A percentile compares a stretch with the other conserved stretches of the same genome.
Evolutionary conservation across 2,888 invertebrate species (phyloP).

Genomic region (Lithophane semibrunnea): DNA sequence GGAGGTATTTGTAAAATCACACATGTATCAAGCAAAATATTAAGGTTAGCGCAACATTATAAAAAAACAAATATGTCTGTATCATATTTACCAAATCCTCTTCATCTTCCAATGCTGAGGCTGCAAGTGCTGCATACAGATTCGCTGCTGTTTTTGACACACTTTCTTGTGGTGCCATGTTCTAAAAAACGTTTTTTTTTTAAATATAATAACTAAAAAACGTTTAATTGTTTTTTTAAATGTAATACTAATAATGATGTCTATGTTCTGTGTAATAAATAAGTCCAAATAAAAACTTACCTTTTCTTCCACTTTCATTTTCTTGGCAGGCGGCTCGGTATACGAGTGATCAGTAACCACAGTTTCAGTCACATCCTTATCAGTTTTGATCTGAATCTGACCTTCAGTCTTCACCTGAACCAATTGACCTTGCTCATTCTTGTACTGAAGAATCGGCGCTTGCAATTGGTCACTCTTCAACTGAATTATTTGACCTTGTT

Average conservation of each 20-base stretch:
- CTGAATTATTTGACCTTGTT: constrained; percentile 87
- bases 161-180: constrained; percentile 87
- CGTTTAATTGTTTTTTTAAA: too few relatives aligned
- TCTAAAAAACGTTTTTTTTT: constrained; percentile 27
- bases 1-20: background rate
- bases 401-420: constrained; percentile 76
- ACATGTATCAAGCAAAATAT: background rate
- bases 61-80: background rate
- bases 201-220: too few relatives aligned
- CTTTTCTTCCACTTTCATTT: constrained; percentile 83
- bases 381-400: constrained; percentile 69
- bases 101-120: constrained; percentile 95
- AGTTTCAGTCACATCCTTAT: constrained; percentile 79
- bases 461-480: constrained; percentile 84
- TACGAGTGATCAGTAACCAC: constrained; percentile 83
- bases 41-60: background rate
- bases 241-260: background rate
- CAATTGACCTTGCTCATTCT: constrained; percentile 82
- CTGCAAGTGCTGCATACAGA: constrained; percentile 95
- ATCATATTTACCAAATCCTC: constrained; percentile 88
- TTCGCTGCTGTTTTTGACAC: constrained; percentile 96
- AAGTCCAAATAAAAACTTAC: constrained; percentile 64
- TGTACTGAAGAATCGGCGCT: constrained; percentile 79
- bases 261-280: background rate
- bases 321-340: constrained; percentile 84